Evolutionary conservation across 2,113 vertebrate species (phyloP), one percentile per base, ranked within the genome.

Genomic region (Hiodon tergisus): DNA sequence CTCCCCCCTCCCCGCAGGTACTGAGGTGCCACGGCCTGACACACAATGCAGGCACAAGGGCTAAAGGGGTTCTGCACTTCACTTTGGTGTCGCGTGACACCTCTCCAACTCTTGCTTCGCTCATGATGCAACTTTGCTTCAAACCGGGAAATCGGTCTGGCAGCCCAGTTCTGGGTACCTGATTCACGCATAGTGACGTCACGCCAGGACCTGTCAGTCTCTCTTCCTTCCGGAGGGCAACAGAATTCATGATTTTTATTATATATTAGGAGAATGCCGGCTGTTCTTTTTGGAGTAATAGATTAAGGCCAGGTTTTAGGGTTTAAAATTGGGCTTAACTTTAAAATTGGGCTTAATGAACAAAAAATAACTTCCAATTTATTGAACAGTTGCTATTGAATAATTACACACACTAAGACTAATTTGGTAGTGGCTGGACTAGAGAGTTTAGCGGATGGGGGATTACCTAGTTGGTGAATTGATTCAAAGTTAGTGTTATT

Each of bases 61-160:
- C 31, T 31, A 31, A 31, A 31, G 31, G 31, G 31, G 31, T 31
- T 31, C 31, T 31, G 31, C 31, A 1, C 31, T 31, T 60, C 48
- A 60, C 60, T 71, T 60, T 60, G 57, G 70, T 71, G 46, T 9
- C 47, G 3, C 14, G 9, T 6, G 70, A 14, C 55, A 14, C 47
- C 60, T 52, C 47, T 71, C 60, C 58, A 57, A 59, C 70, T 71
- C 60, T 71, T 54, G 70, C 60, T 71, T 59, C 17, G 70, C 31
- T 31, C 58, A 71, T 71, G 70, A 71, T 71, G 70, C 70, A 71
- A 71, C 70, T 59, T 71, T 14, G 55, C 70, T 71, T 71, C 60
- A 71, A 71, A 71, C 57, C 70, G 60, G 60, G 70, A 71, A 71
- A 71, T 71, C 70, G 46, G 61, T 63, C 61, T 63, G 70, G 70